Evolutionary conservation across 2,797 vertebrate genomes (phyloP).

Genomic region (Tenualosa ilisha): DNA sequence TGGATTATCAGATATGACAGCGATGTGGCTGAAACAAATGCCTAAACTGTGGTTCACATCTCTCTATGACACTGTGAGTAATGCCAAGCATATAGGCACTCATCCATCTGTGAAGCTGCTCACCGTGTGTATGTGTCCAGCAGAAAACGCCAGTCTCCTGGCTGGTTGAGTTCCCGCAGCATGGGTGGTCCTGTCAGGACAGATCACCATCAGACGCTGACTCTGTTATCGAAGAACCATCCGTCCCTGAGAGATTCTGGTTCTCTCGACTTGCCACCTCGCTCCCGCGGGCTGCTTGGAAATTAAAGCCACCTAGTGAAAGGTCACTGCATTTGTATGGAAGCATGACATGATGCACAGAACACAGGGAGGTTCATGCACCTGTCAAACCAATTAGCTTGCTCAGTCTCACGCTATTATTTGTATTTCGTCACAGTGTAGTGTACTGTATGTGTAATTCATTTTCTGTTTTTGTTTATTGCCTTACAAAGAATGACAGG

Average conservation of each 20-base stretch:
- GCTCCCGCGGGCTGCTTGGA: background rate
- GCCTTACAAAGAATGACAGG: background rate
- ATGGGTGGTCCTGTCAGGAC: slow-evolving; percentile 12
- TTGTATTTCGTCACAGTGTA: background rate
- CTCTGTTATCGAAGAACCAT: background rate
- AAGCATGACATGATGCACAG: background rate
- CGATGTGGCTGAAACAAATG: background rate
- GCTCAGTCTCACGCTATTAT: background rate
- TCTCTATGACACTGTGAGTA: background rate
- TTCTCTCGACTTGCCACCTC: background rate
- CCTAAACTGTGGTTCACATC: background rate
- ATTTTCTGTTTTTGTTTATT: background rate
- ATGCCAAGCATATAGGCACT: background rate
- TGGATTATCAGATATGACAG: background rate
- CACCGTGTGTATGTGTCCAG: background rate
- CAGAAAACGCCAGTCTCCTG: background rate
- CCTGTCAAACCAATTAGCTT: background rate
- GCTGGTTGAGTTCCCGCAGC: background rate
- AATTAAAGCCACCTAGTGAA: slow-evolving; percentile 10
- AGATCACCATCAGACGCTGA: slow-evolving; percentile 19
- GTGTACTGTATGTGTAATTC: background rate
- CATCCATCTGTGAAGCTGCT: slow-evolving; percentile 10
- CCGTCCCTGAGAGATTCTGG: background rate
- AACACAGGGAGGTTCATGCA: background rate
- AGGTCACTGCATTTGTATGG: slow-evolving; percentile 1